Evolutionary conservation across 2,888 invertebrate species (phyloP).

Genomic region (Salpingus planirostris): DNA sequence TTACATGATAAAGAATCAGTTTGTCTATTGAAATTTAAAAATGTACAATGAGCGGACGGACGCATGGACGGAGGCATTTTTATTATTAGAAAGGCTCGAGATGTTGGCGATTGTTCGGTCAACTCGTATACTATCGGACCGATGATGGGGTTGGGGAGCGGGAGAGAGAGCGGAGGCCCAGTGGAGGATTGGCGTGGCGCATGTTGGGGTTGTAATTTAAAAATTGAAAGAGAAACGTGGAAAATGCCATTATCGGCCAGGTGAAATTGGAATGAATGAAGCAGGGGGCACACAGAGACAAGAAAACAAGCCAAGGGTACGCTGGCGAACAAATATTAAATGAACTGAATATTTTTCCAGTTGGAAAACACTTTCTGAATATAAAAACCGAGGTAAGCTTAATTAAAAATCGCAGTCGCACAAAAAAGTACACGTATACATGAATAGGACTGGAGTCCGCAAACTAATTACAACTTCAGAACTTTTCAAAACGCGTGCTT

Average conservation of each 20-base stretch:
- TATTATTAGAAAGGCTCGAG: no score
- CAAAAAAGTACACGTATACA: conserved; percentile 31
- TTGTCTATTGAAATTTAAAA: no score
- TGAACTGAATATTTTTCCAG: conserved; percentile 41
- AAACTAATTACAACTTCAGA: conserved; percentile 40
- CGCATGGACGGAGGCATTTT: no score
- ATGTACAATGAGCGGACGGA: no score
- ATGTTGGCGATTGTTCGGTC: no score
- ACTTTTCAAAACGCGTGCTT: conserved; percentile 36
- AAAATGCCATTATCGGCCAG: conserved; percentile 21
- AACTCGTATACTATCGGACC: no score
- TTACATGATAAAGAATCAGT: no score
- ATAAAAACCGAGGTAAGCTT: conserved; percentile 39
- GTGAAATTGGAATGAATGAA: conserved; percentile 26
- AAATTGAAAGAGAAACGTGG: no score
- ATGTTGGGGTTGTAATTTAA: no score
- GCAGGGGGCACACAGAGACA: conserved; percentile 28
- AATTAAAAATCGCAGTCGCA: conserved; percentile 41
- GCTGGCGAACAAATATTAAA: conserved; percentile 36
- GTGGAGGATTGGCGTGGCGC: no score
- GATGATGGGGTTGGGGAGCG: no score
- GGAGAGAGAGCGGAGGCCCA: no score
- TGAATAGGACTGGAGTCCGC: conserved; percentile 32
- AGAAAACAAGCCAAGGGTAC: conserved; percentile 38
- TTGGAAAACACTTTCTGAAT: conserved; percentile 40